Evolutionary conservation across 2,888 invertebrate genomes (phyloP), one percentile per base, ranked within the genome.

Genomic region (Orchesella flavescens): DNA sequence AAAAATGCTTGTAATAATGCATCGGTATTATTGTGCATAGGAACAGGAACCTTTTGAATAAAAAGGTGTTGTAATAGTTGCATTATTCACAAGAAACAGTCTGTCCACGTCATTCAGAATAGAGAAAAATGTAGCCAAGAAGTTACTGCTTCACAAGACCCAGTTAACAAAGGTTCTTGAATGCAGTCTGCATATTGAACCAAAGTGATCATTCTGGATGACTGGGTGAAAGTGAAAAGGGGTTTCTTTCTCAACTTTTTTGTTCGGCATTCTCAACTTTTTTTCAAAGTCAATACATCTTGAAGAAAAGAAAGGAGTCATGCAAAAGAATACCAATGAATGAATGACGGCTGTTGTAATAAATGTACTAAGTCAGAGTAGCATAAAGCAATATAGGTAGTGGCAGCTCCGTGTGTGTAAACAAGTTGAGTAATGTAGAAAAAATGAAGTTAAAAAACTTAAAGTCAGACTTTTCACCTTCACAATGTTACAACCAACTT

Each of bases 271-370:
- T 34, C 49, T 15, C 59, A 23, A 57, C 61, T 55, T 61, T 69
- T 53, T 69, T 61, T 57, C 23, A 23, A 19, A 55, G 72, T 53
- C 46, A 44, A 53, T 59, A 46, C 10, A 74, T 44, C 49, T 21
- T 65, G 53, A 57, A 65, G 72, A 59, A 65, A 71, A 49, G 34
- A 66, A 81, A 81, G 68, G 81, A 81, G 68, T 74, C 68, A 81
- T 68, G 81, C 23, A 61, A 34, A 75, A 74, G 34, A 59, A 57
- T 17, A 66, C 66, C 59, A 74, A 74, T 81, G 81, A 74, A 68
- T 81, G 81, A 81, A 61, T 81, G 81, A 81, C 81, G 68, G 74
- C 19, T 81, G 21, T 49, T 68, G 68, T 69, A 81, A 81, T 81
- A 75, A 81, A 81, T 81, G 68, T 69, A 53, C 21, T n/a, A 73